Base-by-base conservation (phyloP, 2,113 vertebrate species). In the Morone chrysops region DNA sequence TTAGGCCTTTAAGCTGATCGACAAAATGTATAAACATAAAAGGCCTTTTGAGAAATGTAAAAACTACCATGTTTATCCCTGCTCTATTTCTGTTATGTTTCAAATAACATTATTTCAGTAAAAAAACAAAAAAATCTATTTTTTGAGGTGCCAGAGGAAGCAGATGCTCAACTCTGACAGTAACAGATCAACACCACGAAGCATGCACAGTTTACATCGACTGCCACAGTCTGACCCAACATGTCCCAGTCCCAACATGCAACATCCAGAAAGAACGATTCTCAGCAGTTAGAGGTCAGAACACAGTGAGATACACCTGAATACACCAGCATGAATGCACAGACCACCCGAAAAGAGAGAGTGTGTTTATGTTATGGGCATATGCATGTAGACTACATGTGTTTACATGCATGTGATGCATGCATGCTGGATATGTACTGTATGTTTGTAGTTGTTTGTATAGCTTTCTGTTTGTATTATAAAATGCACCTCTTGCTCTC, bases 331-430 rank as follows among this genome's bases (percentile, higher is more conserved):
- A 70, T 81, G 71, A 87, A 80, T 60, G 53, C 38, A 72, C 57
- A 65, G 90, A 92, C 90, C 88, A 92, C 90, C 92, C 86, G 82
- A 89, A 81, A 90, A 13, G 38, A 88, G 82, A 89, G 78, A 69
- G 63, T 6, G 60, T 92, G 90, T 92, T 94, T 93, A 91, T 40
- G 89, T 90, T 80, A 81, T 70, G 85, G 85, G 74, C 83, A 87
- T 75, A 80, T 82, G 88, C 82, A 78, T 84, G 87, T 75, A 72
- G 78, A 73, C 81, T 75, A 50, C 82, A 80, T 61, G 74, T 84
- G 88, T 85, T 83, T 89, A 90, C 82, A 87, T 87, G 89, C 89
- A 89, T 83, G 62, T 84, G 80, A 87, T 90, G 88, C 83, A 81
- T 85, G 86, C 82, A 83, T 86, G 82, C 82, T 75, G 67, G 76